Percentiles rank a stretch among this genome's conserved stretches.
Conservation (phyloP, 2,888 invertebrate genomes). For the Muscina levida region DNA sequence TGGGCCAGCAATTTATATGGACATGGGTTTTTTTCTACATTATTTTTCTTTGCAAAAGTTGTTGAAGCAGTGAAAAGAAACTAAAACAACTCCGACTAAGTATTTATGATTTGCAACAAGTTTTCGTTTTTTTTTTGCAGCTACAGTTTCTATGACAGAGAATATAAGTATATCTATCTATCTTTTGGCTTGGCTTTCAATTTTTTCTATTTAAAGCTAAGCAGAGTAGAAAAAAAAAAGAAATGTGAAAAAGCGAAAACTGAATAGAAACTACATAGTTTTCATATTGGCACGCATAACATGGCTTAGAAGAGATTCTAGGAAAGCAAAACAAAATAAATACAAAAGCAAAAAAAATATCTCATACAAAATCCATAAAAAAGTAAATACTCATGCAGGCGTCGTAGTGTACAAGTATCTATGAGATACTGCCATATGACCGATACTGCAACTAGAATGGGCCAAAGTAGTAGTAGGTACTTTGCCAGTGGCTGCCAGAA, state of each 20-base stretch:
- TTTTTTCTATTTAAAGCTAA: conserved; percentile 35
- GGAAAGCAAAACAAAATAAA: conserved; percentile 50
- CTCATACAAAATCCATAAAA: neutral
- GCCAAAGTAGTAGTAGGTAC: neutral
- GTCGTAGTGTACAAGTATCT: neutral
- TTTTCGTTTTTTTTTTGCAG: conserved; percentile 52
- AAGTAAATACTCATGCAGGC: conserved; percentile 22
- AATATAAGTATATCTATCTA: neutral
- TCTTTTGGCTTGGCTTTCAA: conserved; percentile 45
- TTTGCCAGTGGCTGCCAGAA: conserved; percentile 1
- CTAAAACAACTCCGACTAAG: conserved; percentile 51
- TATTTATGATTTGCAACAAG: conserved; percentile 66
- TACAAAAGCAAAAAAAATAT: conserved; percentile 37
- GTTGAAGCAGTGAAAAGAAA: conserved; percentile 14
- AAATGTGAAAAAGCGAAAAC: neutral
- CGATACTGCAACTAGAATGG: neutral
- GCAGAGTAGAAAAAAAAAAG: conserved; percentile 4
- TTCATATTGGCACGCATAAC: conserved; percentile 62
- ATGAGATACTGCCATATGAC: neutral
- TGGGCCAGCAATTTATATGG: conserved; percentile 52
- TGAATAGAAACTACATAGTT: conserved; percentile 49
- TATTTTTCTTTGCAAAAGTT: no score
- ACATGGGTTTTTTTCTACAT: conserved; percentile 47
- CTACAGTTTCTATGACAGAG: conserved; percentile 31
- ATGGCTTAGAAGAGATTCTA: conserved; percentile 55